Conservation (phyloP, 2,797 vertebrate species). For the Gymnothorax javanicus region DNA sequence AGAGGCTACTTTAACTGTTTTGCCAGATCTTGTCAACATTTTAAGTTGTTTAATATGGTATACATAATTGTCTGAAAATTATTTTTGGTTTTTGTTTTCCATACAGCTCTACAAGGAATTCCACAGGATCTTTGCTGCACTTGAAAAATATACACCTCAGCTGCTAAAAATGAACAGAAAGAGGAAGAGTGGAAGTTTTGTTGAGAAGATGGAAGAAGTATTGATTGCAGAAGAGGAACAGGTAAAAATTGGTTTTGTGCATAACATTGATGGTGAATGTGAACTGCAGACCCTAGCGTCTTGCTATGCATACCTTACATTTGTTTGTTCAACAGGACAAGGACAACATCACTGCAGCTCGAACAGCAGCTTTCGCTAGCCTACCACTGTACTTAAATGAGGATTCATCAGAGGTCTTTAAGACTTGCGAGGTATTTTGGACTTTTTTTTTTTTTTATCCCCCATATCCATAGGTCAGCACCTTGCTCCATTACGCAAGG, state of each 20-base stretch:
- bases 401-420: slow-evolving; percentile 42
- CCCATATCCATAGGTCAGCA: background rate
- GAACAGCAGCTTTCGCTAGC: slow-evolving; percentile 41
- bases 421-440: slow-evolving; percentile 34
- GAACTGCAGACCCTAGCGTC: background rate
- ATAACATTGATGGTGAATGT: slow-evolving; percentile 28
- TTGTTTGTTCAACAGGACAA: slow-evolving; percentile 40
- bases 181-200: slow-evolving; percentile 35
- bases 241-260: slow-evolving; percentile 26
- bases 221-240: slow-evolving; percentile 39
- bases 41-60: background rate
- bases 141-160: slow-evolving; percentile 39
- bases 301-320: background rate
- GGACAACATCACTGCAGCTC: slow-evolving; percentile 26
- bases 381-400: slow-evolving; percentile 41
- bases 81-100: slow-evolving; percentile 30
- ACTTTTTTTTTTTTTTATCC: no score
- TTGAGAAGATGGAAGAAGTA: slow-evolving; percentile 24
- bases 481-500: background rate
- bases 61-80: background rate
- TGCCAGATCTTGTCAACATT: no score
- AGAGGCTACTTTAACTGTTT: no score
- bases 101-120: slow-evolving; percentile 45
- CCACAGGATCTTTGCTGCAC: slow-evolving; percentile 39
- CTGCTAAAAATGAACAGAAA: slow-evolving; percentile 42